These are phyloP conservation scores for Trichosurus vulpecula DNA, from an alignment of 2,797 vertebrate genomes.

Conservation along the genomic window DNA sequence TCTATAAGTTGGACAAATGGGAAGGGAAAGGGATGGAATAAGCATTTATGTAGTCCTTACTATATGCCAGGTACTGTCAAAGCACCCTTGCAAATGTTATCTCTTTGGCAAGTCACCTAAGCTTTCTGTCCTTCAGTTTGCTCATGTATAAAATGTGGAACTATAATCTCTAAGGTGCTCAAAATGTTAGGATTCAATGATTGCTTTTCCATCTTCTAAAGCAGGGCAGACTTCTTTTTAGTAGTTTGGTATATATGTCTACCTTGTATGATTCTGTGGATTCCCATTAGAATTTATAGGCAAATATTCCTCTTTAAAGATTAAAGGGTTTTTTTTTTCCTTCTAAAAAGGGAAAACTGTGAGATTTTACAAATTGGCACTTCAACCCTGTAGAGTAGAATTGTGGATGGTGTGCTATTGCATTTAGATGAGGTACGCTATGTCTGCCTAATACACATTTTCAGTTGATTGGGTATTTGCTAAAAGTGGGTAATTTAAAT, in stretches of 20 bases:
- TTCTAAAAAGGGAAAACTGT: background rate
- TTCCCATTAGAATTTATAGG: slow-evolving; percentile 45
- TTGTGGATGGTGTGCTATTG: background rate
- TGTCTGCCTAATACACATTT: slow-evolving; percentile 43
- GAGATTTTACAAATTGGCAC: slow-evolving; percentile 16
- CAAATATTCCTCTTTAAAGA: slow-evolving; percentile 19
- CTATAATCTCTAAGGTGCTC: background rate
- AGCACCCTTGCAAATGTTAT: background rate
- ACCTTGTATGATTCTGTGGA: background rate
- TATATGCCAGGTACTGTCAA: background rate
- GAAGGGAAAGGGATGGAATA: background rate
- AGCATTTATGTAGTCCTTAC: background rate
- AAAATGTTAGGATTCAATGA: slow-evolving; percentile 14
- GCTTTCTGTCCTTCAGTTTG: background rate
- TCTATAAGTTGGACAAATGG: background rate
- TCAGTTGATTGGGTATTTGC: slow-evolving; percentile 55
- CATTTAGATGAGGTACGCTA: slow-evolving; percentile 7
- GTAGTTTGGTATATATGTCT: background rate
- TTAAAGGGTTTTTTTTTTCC: background rate
- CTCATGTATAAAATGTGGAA: background rate
- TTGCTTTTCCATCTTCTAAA: slow-evolving; percentile 45
- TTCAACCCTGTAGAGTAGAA: background rate
- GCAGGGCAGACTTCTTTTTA: slow-evolving; percentile 27
- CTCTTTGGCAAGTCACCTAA: background rate
- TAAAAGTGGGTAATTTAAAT: slow-evolving; percentile 63